A percentile compares a stretch with the other conserved stretches of the same genome.
These are phyloP conservation scores for Thunnus albacares DNA, from an alignment of 2,797 vertebrate genomes.

Conservation along the genomic window DNA sequence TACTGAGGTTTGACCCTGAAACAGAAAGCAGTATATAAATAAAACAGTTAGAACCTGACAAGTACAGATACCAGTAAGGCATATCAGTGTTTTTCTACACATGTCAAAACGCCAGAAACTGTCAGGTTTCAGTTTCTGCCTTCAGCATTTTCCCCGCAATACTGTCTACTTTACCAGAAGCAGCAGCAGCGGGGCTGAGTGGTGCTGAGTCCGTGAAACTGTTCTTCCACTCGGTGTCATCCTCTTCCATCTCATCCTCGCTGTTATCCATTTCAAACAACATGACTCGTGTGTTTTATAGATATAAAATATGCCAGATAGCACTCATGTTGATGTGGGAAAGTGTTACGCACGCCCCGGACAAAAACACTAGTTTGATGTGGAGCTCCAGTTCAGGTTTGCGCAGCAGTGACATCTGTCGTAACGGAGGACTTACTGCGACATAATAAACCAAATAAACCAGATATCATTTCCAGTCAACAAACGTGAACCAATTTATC, in stretches of 20 bases:
- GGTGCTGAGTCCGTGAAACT: conserved; percentile 49
- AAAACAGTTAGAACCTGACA: background rate
- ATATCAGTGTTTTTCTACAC: too few species aligned
- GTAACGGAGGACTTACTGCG: conserved; percentile 35
- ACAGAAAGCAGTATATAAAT: conserved; percentile 1
- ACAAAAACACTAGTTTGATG: background rate
- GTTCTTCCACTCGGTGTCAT: conserved; percentile 77
- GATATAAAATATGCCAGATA: too few species aligned
- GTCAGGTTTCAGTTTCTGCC: background rate
- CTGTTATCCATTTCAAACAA: conserved; percentile 61
- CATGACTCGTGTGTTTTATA: rapidly evolving
- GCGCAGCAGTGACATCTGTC: conserved; percentile 42
- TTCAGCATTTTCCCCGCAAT: too few species aligned
- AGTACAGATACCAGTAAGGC: background rate
- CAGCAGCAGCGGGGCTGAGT: conserved; percentile 1
- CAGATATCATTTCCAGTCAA: background rate
- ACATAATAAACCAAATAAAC: background rate
- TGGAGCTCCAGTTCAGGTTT: background rate
- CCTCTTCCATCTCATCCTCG: conserved; percentile 70
- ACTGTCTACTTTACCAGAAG: conserved; percentile 57
- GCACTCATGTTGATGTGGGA: background rate
- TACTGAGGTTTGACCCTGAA: conserved; percentile 46
- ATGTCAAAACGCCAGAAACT: background rate
- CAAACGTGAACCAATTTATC: too few species aligned
- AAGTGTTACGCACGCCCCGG: background rate